A percentile compares a stretch with the other conserved stretches of the same genome.
These are phyloP conservation scores for Nyctereutes procyonoides DNA, from an alignment of 2,113 vertebrate species.

Conservation along the genomic window DNA sequence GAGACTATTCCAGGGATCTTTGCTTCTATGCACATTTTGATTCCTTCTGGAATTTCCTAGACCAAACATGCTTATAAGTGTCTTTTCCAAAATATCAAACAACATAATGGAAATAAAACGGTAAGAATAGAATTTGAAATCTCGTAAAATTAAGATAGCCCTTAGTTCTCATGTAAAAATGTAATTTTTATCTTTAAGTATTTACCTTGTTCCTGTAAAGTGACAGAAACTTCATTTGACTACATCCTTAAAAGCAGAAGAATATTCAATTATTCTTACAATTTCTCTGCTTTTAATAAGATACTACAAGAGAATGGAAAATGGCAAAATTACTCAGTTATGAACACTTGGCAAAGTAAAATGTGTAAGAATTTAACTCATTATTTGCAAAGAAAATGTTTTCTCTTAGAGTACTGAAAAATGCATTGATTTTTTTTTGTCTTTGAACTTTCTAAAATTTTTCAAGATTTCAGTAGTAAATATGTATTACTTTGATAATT, in stretches of 20 bases:
- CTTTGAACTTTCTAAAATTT: conserved; percentile 24
- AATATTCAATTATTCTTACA: conserved; percentile 2
- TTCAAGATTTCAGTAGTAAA: conserved; percentile 10
- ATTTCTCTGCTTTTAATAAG: conserved; percentile 40
- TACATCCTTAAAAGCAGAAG: neutral
- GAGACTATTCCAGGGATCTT: neutral
- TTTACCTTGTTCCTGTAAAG: neutral
- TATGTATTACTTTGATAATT: neutral
- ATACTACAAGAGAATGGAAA: neutral
- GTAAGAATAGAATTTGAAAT: conserved; percentile 32
- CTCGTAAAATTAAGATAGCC: neutral
- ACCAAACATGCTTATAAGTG: neutral
- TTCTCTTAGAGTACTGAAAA: neutral
- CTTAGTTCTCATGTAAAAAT: neutral
- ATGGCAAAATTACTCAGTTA: conserved; percentile 41
- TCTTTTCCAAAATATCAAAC: conserved; percentile 14
- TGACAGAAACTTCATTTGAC: neutral
- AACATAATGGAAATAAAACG: conserved; percentile 20
- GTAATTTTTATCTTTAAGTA: conserved; percentile 47
- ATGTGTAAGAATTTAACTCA: conserved; percentile 25
- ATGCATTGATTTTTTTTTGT: neutral
- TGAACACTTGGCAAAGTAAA: neutral
- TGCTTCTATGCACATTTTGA: neutral
- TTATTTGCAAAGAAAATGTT: conserved; percentile 46
- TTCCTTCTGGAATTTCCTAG: conserved; percentile 8